These are phyloP conservation scores for Holacanthus passer DNA, from an alignment of 2,113 vertebrate species.

Conservation along the genomic window DNA sequence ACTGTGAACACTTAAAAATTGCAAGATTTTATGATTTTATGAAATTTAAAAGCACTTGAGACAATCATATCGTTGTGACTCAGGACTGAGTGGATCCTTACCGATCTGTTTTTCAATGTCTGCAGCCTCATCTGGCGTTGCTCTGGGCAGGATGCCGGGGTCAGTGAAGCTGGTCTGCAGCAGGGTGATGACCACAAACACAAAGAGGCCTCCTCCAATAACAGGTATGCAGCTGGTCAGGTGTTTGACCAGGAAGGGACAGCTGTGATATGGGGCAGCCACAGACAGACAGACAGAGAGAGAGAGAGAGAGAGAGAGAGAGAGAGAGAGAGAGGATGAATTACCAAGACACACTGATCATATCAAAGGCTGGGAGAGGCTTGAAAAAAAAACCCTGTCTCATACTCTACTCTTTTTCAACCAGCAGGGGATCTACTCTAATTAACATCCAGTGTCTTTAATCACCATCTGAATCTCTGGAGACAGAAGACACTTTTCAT, in stretches of 20 bases:
- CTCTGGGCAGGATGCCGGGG: conserved; percentile 94
- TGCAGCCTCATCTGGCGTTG: conserved; percentile 91
- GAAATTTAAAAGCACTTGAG: conserved; percentile 1
- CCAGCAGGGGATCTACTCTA: conserved; percentile 33
- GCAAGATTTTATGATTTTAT: neutral
- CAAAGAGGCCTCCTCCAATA: conserved; percentile 92
- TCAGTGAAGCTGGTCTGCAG: conserved; percentile 95
- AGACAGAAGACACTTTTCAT: conserved; percentile 45
- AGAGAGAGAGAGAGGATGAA: conserved; percentile 19
- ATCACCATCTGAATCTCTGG: conserved; percentile 49
- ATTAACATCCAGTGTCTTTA: conserved; percentile 58
- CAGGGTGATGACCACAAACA: conserved; percentile 93
- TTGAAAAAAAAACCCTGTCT: neutral
- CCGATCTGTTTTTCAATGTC: conserved; percentile 93
- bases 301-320: too few species aligned
- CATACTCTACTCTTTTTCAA: neutral
- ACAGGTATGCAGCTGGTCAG: conserved; percentile 92
- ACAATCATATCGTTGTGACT: neutral
- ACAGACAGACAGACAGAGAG: too few species aligned
- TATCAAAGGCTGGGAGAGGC: neutral
- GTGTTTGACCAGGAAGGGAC: conserved; percentile 91
- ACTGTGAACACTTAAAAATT: neutral
- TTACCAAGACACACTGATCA: neutral
- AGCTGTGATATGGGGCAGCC: conserved; percentile 79
- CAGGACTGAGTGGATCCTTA: conserved; percentile 70